Conservation (phyloP, 2,888 invertebrate genomes). For the Diaphora mendica region DNA sequence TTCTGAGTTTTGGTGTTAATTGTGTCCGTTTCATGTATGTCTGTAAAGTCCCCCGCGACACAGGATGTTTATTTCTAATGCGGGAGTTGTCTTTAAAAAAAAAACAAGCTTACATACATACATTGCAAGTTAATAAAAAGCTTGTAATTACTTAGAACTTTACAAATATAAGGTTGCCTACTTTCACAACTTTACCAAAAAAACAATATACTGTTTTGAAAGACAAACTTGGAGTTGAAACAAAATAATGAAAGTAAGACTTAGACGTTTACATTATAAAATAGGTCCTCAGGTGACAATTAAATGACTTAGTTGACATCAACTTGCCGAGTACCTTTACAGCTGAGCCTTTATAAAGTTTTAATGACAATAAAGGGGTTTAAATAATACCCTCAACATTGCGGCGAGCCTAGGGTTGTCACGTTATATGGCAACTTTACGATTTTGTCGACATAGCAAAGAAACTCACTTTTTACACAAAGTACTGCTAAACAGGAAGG, state of each 20-base stretch:
- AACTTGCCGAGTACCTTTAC: constrained; percentile 6
- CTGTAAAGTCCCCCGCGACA: too few relatives aligned
- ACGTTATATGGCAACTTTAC: background rate
- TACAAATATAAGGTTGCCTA: background rate
- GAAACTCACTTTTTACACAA: background rate
- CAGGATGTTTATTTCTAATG: too few relatives aligned
- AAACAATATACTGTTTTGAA: background rate
- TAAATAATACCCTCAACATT: constrained; percentile 1
- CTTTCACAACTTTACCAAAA: background rate
- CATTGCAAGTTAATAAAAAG: too few relatives aligned
- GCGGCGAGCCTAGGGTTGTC: constrained; percentile 17
- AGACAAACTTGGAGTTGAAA: background rate
- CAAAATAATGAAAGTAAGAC: background rate
- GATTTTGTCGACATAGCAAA: background rate
- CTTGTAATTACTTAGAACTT: too few relatives aligned
- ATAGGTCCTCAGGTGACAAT: constrained; percentile 6
- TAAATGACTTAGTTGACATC: background rate
- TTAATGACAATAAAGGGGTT: constrained; percentile 10
- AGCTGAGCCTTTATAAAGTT: constrained; percentile 8
- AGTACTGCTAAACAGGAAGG: background rate
- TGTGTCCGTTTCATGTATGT: too few relatives aligned
- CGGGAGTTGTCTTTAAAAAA: too few relatives aligned
- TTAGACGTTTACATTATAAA: background rate
- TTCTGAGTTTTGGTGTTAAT: too few relatives aligned
- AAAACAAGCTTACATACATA: too few relatives aligned